Conservation (phyloP, 2,113 vertebrate species). For the Ceratotherium simum region DNA sequence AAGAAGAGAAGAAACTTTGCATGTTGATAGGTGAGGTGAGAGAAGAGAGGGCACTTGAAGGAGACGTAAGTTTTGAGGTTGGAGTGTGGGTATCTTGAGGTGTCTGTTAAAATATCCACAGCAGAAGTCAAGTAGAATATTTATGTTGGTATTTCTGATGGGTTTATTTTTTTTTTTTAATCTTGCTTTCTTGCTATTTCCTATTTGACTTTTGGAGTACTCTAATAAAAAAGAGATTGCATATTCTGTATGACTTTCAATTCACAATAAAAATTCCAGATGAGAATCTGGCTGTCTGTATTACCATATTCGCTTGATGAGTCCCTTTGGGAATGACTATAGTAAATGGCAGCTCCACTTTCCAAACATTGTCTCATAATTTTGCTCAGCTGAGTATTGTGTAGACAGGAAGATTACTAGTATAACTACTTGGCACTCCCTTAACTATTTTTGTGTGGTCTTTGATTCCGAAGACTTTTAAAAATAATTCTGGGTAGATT, state of each 20-base stretch:
- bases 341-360: neutral
- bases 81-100: neutral
- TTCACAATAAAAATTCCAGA: neutral
- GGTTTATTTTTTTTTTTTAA: neutral
- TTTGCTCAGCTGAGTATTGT: constrained; percentile 36
- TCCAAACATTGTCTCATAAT: neutral
- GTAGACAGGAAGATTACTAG: neutral
- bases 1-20: neutral
- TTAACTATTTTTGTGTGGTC: neutral
- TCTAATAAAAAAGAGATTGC: neutral
- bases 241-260: constrained; percentile 49
- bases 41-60: neutral
- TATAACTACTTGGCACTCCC: neutral
- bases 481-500: constrained; percentile 46
- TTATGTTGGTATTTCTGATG: neutral
- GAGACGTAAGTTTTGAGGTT: neutral
- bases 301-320: neutral
- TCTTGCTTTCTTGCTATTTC: neutral
- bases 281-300: neutral
- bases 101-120: neutral
- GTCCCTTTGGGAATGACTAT: neutral
- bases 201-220: neutral
- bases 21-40: neutral
- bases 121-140: neutral
- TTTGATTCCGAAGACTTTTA: neutral